Base-by-base conservation (phyloP, 2,113 vertebrate genomes). In the Orthonyx spaldingii region DNA sequence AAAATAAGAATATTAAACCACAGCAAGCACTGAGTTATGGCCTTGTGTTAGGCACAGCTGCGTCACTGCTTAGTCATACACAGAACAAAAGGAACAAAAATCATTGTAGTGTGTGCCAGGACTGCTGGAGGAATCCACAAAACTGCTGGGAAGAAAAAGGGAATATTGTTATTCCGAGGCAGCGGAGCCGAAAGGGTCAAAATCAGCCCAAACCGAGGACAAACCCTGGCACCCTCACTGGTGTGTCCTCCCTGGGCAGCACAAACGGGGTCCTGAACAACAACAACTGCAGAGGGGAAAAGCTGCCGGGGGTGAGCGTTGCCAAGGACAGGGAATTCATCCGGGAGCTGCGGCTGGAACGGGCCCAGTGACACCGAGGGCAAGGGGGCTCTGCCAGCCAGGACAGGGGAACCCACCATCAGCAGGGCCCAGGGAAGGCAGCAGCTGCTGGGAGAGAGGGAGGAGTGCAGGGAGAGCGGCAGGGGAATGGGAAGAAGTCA, bases 1-100 rank as follows among this genome's bases (percentile, higher is more conserved):
- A 96, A 96, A 37, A 95, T 24, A 94, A 97, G 92, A 88, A 83
- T 75, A 91, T 97, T 95, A 98, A 97, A 96, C 61, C 92, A 89
- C 28, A 83, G 90, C 87, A 96, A 96, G 94, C 97, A 92, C 78
- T 53, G 93, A 91, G 96, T 97, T 96, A 97, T 15, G 83, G 87
- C 95, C 94, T 88, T 17, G 75, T 80, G 97, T 98, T 97, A 97
- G 96, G 90, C 87, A 96, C 66, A 93, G 95, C 93, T 39, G 87
- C 64, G 70, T 61, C 89, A 39, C 74, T 79, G 95, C 95, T 88
- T 77, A 96, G 95, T 96, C 97, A 97, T 70, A 93, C 77, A 84
- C 72, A 60, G 59, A 78, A 84, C 71, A 90, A 84, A 66, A 83
- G 64, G 77, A 61, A 91, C 61, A 83, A 78, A 90, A 81, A 70